A percentile compares a stretch with the other conserved stretches of the same genome.
Conservation (phyloP, 2,113 vertebrate species). For the Beaufortia kweichowensis region DNA sequence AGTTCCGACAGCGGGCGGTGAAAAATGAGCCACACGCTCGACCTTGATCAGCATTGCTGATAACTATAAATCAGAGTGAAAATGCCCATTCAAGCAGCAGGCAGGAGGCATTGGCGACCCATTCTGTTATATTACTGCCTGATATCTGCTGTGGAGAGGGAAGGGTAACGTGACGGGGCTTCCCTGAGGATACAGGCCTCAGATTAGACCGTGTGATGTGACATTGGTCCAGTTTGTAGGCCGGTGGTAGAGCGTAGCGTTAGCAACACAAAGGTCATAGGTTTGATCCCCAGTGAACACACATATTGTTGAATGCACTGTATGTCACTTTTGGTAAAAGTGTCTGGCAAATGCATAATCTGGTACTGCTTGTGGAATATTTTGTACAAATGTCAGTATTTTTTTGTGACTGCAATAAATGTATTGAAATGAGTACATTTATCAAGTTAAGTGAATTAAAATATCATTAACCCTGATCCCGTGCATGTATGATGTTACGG, state of each 20-base stretch:
- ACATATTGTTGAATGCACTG: too few relatives aligned
- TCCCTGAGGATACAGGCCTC: background rate
- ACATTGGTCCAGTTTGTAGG: background rate
- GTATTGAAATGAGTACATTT: background rate
- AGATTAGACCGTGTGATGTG: background rate
- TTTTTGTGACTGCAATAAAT: background rate
- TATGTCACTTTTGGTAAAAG: too few relatives aligned
- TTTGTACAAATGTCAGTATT: too few relatives aligned
- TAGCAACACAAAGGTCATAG: too few relatives aligned
- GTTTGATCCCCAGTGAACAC: too few relatives aligned
- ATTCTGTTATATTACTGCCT: conserved; percentile 16
- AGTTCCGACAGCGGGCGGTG: conserved; percentile 32
- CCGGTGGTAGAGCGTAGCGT: too few relatives aligned
- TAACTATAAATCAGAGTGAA: conserved; percentile 71
- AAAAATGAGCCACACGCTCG: conserved; percentile 48
- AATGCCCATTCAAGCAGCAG: conserved; percentile 58
- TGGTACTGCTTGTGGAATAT: too few relatives aligned
- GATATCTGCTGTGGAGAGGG: conserved; percentile 8
- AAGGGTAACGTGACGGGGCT: background rate
- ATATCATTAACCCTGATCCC: background rate
- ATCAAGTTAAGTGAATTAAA: conserved; percentile 39
- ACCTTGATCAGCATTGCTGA: conserved; percentile 71
- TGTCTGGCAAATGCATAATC: too few relatives aligned
- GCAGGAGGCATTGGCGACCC: conserved; percentile 1
- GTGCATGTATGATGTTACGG: background rate